Conservation (phyloP, 2,113 vertebrate genomes). For the Sorex araneus region DNA sequence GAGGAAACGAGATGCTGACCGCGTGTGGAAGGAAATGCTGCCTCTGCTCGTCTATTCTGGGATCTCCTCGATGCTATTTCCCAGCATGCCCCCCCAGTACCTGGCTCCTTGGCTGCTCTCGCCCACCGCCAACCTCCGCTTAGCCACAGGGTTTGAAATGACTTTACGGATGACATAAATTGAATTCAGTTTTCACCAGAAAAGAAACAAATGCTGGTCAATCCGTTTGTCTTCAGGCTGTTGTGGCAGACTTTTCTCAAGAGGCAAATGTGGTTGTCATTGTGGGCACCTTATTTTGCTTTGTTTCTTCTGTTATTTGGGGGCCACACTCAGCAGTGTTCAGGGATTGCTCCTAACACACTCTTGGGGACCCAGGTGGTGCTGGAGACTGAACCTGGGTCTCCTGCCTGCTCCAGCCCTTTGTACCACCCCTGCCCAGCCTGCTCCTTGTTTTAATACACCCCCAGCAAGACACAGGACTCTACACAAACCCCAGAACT, state of each 20-base stretch:
- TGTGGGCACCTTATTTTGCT: neutral
- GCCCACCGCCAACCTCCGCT: neutral
- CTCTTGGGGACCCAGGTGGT: no score
- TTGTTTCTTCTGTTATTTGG: neutral
- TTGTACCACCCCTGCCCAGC: no score
- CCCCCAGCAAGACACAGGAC: neutral
- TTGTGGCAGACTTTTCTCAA: conserved; percentile 15
- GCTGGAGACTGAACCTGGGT: no score
- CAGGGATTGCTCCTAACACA: no score
- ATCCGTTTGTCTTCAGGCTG: neutral
- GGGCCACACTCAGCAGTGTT: no score
- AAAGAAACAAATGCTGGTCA: neutral
- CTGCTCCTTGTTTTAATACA: neutral
- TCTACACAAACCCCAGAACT: neutral
- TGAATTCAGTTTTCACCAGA: neutral
- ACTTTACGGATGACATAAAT: neutral
- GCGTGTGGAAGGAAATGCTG: neutral
- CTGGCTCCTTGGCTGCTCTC: neutral
- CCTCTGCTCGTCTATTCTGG: neutral
- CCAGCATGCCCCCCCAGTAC: no score
- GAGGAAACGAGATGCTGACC: no score
- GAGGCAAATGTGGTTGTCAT: neutral
- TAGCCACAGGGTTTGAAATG: neutral
- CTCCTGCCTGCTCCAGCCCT: no score
- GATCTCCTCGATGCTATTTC: neutral